A percentile compares a stretch with the other conserved stretches of the same genome.
These are phyloP conservation scores for Crotalus tigris DNA, from an alignment of 2,113 vertebrate genomes.

Conservation along the genomic window DNA sequence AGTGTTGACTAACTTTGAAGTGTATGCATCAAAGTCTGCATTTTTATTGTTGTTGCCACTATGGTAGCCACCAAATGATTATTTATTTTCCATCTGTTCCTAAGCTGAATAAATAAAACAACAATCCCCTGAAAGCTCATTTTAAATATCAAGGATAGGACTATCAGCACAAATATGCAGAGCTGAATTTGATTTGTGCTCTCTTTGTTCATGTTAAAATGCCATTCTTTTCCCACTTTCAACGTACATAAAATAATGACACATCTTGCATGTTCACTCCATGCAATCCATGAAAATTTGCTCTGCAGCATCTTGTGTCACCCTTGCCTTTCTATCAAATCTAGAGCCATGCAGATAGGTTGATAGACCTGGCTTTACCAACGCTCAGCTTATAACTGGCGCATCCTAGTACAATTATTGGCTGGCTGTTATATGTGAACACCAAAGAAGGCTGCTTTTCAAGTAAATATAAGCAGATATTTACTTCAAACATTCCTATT, in stretches of 20 bases:
- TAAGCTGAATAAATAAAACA: neutral
- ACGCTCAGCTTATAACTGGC: neutral
- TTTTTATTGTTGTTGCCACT: neutral
- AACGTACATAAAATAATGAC: neutral
- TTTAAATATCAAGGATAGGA: constrained; percentile 9
- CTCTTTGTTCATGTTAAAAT: neutral
- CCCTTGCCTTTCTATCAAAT: neutral
- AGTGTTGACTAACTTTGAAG: neutral
- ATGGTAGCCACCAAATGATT: neutral
- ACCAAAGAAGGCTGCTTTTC: constrained; percentile 1
- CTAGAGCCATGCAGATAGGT: neutral
- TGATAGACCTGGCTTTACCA: neutral
- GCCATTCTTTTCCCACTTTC: neutral
- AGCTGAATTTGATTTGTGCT: constrained; percentile 5
- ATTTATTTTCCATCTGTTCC: neutral
- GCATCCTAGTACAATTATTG: neutral
- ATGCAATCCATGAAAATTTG: neutral
- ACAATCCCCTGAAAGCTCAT: neutral
- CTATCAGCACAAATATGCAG: constrained; percentile 1
- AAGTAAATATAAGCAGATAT: neutral
- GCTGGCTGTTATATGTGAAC: neutral
- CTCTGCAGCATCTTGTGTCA: too few species aligned
- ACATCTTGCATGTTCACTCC: neutral
- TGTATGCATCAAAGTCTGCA: neutral
- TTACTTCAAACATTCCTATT: neutral